phyloP scores from a whole-genome alignment of 2,113 vertebrate species.

The Perca flavescens region DNA sequence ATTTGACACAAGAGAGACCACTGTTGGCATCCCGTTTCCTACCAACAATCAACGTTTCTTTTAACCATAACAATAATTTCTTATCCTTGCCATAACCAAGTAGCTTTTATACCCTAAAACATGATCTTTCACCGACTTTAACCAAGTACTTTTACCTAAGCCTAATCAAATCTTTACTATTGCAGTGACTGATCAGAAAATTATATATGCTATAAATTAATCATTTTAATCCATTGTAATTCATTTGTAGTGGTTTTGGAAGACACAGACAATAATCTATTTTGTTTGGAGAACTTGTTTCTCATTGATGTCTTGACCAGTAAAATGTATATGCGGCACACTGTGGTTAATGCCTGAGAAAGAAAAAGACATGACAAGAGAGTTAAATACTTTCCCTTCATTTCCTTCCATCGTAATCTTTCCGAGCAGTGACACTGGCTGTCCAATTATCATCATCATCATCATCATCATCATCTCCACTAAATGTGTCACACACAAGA shows the following conservation, averaged over 20 bases:
- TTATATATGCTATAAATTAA: neutral
- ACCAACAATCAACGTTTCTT: neutral
- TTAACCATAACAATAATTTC: neutral
- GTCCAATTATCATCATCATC: conserved; percentile 62
- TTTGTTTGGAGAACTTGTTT: neutral
- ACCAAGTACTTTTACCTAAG: neutral
- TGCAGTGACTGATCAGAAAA: neutral
- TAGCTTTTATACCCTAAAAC: neutral
- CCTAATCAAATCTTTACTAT: neutral
- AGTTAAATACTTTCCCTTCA: conserved; percentile 19
- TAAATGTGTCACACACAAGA: conserved; percentile 37
- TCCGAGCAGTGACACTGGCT: conserved; percentile 29
- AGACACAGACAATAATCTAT: neutral
- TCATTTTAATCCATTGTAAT: neutral
- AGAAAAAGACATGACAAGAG: conserved; percentile 26
- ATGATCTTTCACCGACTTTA: no score
- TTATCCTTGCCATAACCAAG: neutral
- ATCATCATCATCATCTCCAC: conserved; percentile 28
- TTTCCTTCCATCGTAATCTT: conserved; percentile 24
- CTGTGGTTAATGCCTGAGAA: neutral
- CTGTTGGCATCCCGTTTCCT: neutral
- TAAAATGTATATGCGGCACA: neutral
- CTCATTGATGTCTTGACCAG: neutral
- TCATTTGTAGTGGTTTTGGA: neutral
- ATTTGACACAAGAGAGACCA: neutral